These are phyloP conservation scores for Hemitrygon akajei DNA, from an alignment of 2,797 vertebrate genomes.

Conservation along the genomic window DNA sequence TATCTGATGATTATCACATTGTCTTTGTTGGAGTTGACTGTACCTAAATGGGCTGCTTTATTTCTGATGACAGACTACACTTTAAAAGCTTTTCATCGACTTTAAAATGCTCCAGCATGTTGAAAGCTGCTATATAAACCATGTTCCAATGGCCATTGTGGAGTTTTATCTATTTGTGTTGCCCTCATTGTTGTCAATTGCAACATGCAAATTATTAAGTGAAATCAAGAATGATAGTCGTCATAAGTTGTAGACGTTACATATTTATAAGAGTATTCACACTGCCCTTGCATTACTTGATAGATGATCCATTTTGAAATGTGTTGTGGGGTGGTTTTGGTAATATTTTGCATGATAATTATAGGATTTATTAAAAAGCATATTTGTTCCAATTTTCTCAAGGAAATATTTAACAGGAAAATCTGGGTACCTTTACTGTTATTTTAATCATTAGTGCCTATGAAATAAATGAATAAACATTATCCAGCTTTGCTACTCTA, in stretches of 20 bases:
- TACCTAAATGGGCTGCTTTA: no score
- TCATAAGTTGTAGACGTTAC: neutral
- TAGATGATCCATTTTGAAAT: neutral
- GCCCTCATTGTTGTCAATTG: neutral
- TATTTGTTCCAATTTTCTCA: neutral
- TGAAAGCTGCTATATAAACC: no score
- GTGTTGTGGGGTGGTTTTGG: neutral
- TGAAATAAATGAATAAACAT: neutral
- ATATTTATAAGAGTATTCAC: neutral
- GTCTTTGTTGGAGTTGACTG: no score
- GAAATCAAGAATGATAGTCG: neutral
- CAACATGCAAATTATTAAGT: neutral
- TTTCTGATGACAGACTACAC: no score
- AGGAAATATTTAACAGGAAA: constrained; percentile 1
- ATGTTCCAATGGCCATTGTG: neutral
- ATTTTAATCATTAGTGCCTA: neutral
- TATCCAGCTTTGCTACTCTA: no score
- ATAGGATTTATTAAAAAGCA: neutral
- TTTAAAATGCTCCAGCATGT: no score
- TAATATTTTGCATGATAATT: neutral
- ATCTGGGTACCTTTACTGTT: neutral
- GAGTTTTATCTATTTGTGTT: neutral
- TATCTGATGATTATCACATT: no score
- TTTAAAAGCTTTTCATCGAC: no score
- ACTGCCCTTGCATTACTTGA: neutral